Base-by-base conservation (phyloP, 64 coral and sea anemone genomes). In the Actinia equina region DNA sequence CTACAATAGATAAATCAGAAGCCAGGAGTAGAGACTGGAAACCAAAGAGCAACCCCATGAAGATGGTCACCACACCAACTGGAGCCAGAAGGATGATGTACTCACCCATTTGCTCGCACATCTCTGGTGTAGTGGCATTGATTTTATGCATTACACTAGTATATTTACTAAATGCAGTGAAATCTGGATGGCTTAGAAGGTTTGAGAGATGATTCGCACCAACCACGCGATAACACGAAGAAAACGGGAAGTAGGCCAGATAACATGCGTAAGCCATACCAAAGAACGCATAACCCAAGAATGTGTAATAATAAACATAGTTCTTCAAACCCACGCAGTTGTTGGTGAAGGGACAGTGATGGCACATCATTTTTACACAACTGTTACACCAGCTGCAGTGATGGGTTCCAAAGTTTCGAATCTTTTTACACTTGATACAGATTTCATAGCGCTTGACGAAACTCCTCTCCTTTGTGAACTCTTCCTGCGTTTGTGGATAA, bases 321-420 rank as follows among this genome's bases (percentile, higher is more conserved):
- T 99, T 99, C 30, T 89, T 86, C 54, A 92, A 85, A 2, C 97
- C 97, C 20, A 99, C 89, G 83, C 97, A 99, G 86, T 99, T 99
- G 77, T 99, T 99, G 6, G 97, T 99, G 62, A 99, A 99, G 9
- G 97, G 97, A 54, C 97, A 99, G 43, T 99, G 97, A 55, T 99
- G 97, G 52, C 97, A 99, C 97, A 99, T 99, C 97, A 99, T 95
- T 63, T 90, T 85, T 1, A 99, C 93, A 83, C 97, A 99, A 13
- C 76, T 93, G 17, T 93, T 49, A 46, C 97, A 99, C 90, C 93
- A 95, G 71, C 88, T 88, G 51, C 97, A 99, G 59, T 99, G 97
- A 67, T 99, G 97, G 11, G 97, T 95, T 22, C 93, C 97, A 86
- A 87, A 89, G 74, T 62, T 92, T 78, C 93, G 88, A 37, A 99